Evolutionary conservation across 2,888 invertebrate genomes (phyloP).

Genomic region (Platycnemis pennipes): DNA sequence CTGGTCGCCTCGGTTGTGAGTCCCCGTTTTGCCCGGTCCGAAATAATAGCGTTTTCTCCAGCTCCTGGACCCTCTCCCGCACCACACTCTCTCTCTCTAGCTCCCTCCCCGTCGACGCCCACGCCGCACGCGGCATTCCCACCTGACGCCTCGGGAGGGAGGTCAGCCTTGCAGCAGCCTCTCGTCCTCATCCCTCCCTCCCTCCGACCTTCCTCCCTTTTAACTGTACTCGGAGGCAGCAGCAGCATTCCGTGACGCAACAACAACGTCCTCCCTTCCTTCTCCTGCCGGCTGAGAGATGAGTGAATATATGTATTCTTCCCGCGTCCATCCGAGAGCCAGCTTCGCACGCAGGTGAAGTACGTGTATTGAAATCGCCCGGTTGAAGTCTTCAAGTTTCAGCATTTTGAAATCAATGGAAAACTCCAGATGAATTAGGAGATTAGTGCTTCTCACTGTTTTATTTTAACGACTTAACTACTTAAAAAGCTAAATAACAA

Average conservation of each 20-base stretch:
- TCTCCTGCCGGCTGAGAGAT: not conserved
- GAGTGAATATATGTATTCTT: not conserved
- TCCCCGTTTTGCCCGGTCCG: not conserved
- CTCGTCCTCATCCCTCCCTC: not conserved
- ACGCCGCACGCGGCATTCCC: not conserved
- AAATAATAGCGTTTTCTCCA: not conserved
- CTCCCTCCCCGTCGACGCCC: not conserved
- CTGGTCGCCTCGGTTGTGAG: too few species aligned
- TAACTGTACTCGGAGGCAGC: slow-evolving; percentile 37
- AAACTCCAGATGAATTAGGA: too few species aligned
- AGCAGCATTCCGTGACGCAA: slow-evolving; percentile 59
- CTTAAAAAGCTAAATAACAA: too few species aligned
- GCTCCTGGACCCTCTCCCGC: not conserved
- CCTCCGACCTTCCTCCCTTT: not conserved
- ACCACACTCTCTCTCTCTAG: not conserved
- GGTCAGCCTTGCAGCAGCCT: not conserved
- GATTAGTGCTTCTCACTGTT: too few species aligned
- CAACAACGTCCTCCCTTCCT: not conserved
- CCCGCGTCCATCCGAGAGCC: too few species aligned
- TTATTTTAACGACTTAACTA: too few species aligned
- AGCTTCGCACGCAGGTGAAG: too few species aligned
- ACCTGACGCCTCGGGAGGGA: not conserved
- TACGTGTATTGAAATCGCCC: too few species aligned
- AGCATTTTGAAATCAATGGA: too few species aligned
- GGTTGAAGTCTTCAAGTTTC: too few species aligned